Evolutionary conservation across 2,888 invertebrate genomes (phyloP), one percentile per base, ranked within the genome.

Genomic region (Drosophila fungiperda): DNA sequence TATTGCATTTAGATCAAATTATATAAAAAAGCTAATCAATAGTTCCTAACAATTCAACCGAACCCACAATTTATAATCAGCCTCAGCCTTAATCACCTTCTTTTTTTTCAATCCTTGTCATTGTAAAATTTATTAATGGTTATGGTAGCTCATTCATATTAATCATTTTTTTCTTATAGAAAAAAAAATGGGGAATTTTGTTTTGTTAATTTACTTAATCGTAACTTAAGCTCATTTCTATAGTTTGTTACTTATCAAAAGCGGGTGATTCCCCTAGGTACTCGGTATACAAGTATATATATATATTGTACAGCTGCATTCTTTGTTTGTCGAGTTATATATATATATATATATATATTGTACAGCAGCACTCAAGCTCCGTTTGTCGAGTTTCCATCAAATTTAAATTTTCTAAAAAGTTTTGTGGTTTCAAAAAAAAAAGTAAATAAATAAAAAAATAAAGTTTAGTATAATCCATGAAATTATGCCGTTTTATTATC

Each of bases 211-310:
- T 50, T 36, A 23, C 35, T 52, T 68, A 68, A 68, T 50, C 49
- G 42, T n/a, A 35, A 29, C 32, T 33, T 49, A 50, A 62, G 26
- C 38, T 33, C 62, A 23, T 33, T 61, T 62, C n/a, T 48, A 61
- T 58, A 42, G 68, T 48, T 52, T 52, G 60, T 60, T 35, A 66
- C 38, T 68, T 74, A 75, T 74, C 75, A 61, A 52, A 11, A 23
- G 55, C n/a, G 49, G 53, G 50, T 26, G 62, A 59, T 55, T 36
- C 49, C 40, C 50, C 36, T 9, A 8, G 29, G 33, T 1, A 23
- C 42, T 58, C 15, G 11, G 23, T 7, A 45, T n/a, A 26, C 23
- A 52, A 20, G 20, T 45, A 45, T 5, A n/a, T n/a, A 38, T 29
- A 26, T 17, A 48, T n/a, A 62, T 45, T 11, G 11, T 15, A 33